Percentiles rank a stretch among this genome's conserved stretches.
These are phyloP conservation scores for Mungos mungo DNA, from an alignment of 2,113 vertebrate genomes.

Conservation along the genomic window DNA sequence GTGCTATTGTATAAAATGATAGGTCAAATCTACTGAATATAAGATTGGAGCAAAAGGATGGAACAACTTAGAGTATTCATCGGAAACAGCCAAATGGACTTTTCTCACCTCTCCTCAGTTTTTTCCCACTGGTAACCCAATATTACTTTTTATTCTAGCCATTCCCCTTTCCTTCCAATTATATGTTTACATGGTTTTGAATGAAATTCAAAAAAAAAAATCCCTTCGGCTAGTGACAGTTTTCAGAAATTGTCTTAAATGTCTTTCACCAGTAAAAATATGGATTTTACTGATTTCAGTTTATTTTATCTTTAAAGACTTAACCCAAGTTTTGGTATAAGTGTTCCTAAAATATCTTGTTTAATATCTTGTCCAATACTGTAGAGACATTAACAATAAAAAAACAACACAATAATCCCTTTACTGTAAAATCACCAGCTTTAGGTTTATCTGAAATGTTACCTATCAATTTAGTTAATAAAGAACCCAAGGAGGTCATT, in stretches of 20 bases:
- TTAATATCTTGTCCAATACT: background rate
- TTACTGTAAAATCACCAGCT: background rate
- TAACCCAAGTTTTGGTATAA: background rate
- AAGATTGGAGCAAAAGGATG: constrained; percentile 30
- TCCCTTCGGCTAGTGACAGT: background rate
- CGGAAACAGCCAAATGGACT: background rate
- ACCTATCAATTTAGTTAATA: constrained; percentile 23
- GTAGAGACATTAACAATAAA: constrained; percentile 18
- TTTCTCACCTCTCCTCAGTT: background rate
- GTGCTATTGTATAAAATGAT: constrained; percentile 40
- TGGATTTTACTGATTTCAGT: constrained; percentile 15
- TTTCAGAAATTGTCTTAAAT: constrained; percentile 33
- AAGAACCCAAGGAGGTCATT: constrained; percentile 15
- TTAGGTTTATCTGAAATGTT: constrained; percentile 14
- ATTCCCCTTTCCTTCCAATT: background rate
- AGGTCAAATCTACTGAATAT: constrained; percentile 44
- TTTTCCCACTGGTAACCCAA: background rate
- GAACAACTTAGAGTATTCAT: background rate
- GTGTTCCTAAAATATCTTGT: background rate
- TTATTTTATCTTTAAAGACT: constrained; percentile 37
- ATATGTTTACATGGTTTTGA: background rate
- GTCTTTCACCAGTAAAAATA: background rate
- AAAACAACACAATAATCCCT: background rate
- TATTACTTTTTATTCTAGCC: constrained; percentile 27
- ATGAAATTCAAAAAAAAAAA: background rate